A percentile compares a stretch with the other conserved stretches of the same genome.
Evolutionary conservation across 2,113 vertebrate genomes (phyloP).

Genomic region (Anser brachyrhynchus): DNA sequence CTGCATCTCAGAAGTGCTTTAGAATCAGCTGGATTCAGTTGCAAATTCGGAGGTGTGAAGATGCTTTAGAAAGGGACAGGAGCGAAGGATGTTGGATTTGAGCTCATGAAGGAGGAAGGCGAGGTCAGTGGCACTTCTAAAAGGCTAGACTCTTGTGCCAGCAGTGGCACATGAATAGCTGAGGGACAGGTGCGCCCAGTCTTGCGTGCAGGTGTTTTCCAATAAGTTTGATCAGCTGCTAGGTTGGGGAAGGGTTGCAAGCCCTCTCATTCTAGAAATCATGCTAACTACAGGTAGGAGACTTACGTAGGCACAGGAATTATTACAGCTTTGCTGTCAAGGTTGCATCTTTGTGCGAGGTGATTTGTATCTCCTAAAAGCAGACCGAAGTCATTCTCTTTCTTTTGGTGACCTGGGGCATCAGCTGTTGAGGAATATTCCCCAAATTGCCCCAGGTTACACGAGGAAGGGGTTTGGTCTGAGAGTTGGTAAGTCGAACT

Average conservation of each 20-base stretch:
- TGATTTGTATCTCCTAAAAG: neutral
- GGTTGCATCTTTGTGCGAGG: neutral
- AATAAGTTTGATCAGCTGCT: neutral
- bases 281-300: neutral
- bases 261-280: neutral
- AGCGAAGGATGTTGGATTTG: neutral
- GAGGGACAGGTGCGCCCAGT: neutral
- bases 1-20: neutral
- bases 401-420: neutral
- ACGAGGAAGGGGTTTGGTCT: neutral
- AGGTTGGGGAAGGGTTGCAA: neutral
- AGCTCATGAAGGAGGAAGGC: neutral
- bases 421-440: neutral
- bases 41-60: neutral
- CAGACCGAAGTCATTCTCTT: rapidly evolving
- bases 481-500: neutral
- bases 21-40: neutral
- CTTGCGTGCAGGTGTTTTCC: neutral
- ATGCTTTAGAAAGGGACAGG: neutral
- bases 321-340: neutral
- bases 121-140: neutral
- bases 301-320: neutral
- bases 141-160: neutral
- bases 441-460: neutral
- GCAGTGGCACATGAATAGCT: neutral